A percentile compares a stretch with the other conserved stretches of the same genome.
phyloP scores from a whole-genome alignment of 1,140 invertebrate species.

The Ooceraea biroi region DNA sequence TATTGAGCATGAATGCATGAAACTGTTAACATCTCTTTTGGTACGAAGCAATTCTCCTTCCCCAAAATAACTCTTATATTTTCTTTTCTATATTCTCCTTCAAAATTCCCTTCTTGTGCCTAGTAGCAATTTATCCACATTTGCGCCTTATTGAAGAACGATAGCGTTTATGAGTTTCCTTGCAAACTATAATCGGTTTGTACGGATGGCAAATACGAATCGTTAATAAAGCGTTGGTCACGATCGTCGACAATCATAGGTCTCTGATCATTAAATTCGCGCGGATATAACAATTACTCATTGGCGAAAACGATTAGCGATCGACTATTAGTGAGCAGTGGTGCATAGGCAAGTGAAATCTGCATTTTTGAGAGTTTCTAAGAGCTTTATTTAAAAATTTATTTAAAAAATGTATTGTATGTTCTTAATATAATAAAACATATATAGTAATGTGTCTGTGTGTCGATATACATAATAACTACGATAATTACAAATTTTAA shows the following conservation, averaged over 20 bases:
- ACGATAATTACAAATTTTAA: no score
- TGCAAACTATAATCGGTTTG: constrained; percentile 25
- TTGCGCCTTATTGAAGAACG: constrained; percentile 27
- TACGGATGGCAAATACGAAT: not conserved
- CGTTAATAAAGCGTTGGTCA: constrained; percentile 11
- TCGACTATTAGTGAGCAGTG: constrained; percentile 5
- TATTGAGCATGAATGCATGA: not conserved
- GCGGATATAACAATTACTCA: constrained; percentile 9
- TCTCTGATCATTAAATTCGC: constrained; percentile 30
- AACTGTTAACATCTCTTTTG: not conserved
- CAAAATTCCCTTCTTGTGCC: not conserved
- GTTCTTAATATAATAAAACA: not conserved
- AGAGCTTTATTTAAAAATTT: no score
- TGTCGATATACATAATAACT: no score
- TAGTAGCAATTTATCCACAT: constrained; percentile 11
- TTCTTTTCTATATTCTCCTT: not conserved
- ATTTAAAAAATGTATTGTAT: not conserved
- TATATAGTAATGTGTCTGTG: not conserved
- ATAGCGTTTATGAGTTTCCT: constrained; percentile 30
- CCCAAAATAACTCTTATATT: not conserved
- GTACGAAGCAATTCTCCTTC: no score
- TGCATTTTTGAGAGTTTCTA: not conserved
- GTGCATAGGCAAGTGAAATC: not conserved
- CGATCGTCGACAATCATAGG: not conserved
- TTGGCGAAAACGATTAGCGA: constrained; percentile 27